Evolutionary conservation across 2,797 vertebrate species (phyloP), one percentile per base, ranked within the genome.

Genomic region (Bradypus variegatus): DNA sequence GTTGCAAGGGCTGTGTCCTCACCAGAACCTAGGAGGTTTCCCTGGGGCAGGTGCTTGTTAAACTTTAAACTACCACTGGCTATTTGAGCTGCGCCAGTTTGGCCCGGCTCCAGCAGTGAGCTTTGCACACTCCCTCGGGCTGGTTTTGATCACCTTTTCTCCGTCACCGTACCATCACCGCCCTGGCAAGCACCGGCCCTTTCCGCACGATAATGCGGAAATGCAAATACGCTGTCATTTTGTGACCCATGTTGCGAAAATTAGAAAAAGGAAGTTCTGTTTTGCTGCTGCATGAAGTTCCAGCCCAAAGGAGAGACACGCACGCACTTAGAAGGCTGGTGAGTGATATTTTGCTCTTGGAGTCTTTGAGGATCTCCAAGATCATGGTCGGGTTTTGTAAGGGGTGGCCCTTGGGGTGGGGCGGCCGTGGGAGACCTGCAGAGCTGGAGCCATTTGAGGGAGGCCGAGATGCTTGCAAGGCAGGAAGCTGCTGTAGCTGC

Each of bases 201-300:
- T 50, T 67, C 67, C 16, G 25, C 70, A 81, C 90, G 91, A 85
- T 36, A 29, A 81, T 53, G 67, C 94, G 96, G 96, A 95, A 97
- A 95, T 93, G 95, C 93, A 95, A 95, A 95, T 87, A 69, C 70
- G 14, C 85, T 48, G 58, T 95, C 89, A 33, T 92, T 95, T 92
- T 86, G 85, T 95, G 94, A 94, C 90, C 89, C 55, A 3, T 70
- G 36, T 88, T 91, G 89, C 13, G 64, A 95, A 96, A 96, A 89
- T 94, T 83, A 91, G 93, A 95, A 90, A 89, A 91, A 96, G 95
- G 96, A 97, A 94, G 94, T 93, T 81, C 9, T 88, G 84, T 89
- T 86, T 88, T 89, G 62, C 55, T 93, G 93, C 80, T 55, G 25
- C 48, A 31, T 85, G 48, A 29, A 72, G 80, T 41, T 94, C 85